Base-by-base conservation (phyloP, 2,797 vertebrate species). In the Mormyrus proboscirostris region DNA sequence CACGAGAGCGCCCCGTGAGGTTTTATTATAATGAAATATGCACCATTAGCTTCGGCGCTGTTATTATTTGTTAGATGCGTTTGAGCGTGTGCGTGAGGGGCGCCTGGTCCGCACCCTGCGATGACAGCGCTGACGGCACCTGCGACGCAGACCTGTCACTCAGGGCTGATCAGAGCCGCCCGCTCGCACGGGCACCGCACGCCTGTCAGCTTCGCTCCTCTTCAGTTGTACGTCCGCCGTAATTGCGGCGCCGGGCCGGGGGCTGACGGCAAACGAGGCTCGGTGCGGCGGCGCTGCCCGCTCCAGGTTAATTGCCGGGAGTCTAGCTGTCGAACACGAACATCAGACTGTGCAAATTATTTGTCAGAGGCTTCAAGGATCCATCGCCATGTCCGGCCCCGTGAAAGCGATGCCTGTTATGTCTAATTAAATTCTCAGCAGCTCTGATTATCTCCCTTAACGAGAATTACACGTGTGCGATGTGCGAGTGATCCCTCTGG, bases 161-260 rank as follows among this genome's bases (percentile, higher is more conserved):
- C 96, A 96, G 95, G 95, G 95, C 96, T 95, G 95, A 97, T 96
- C 96, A 96, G 93, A 94, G 94, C 96, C 14, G 29, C 29, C 29
- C 12, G 65, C 29, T 6, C 4, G 12, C 29, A 16, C 65, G 95
- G 94, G 93, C 93, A 93, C 95, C 95, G 95, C 95, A 96, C 95
- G 95, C 95, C 95, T 96, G 96, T 97, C 96, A 96, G 95, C 96
- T 96, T 95, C 93, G 94, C 95, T 97, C 95, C 94, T 93, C 95
- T 96, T 97, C 96, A 96, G 96, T 96, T 96, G 95, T 93, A 92
- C 92, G 92, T 93, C 91, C 90, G 91, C 93, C 92, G 94, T 95
- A 95, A 95, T 95, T 95, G 95, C 85, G 94, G 94, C 94, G 94
- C 94, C 94, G 92, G 94, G 95, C 93, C 94, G 92, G 83, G 90